phyloP scores from a whole-genome alignment of 2,888 invertebrate species.

The Cephonodes hylas region DNA sequence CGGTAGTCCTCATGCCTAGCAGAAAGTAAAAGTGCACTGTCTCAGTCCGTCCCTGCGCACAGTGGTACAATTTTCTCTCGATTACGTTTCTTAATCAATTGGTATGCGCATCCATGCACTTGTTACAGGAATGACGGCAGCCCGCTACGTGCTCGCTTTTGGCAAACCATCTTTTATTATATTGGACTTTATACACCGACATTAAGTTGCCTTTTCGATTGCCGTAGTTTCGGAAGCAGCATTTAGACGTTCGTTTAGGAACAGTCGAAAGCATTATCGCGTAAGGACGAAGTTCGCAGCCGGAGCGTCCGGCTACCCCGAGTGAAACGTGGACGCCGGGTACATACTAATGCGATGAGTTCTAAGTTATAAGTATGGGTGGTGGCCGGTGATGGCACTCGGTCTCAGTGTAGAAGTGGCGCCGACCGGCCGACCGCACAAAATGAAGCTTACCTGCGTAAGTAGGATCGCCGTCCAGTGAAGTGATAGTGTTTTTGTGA shows the following conservation, averaged over 20 bases:
- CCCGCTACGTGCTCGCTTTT: constrained; percentile 47
- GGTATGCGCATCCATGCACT: constrained; percentile 57
- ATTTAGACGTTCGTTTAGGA: constrained; percentile 52
- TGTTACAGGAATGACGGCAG: constrained; percentile 75
- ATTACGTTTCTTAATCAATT: constrained; percentile 69
- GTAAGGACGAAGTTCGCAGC: constrained; percentile 56
- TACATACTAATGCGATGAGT: constrained; percentile 64
- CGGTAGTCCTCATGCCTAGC: background rate
- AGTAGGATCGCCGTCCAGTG: constrained; percentile 43
- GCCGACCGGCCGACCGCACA: constrained; percentile 59
- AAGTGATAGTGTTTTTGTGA: constrained; percentile 36
- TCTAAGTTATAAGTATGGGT: constrained; percentile 77
- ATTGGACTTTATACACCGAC: constrained; percentile 29
- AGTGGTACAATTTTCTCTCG: constrained; percentile 72
- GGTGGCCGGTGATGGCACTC: constrained; percentile 43
- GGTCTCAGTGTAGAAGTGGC: constrained; percentile 55
- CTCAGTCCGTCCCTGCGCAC: constrained; percentile 43
- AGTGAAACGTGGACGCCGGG: constrained; percentile 65
- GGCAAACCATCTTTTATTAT: constrained; percentile 21
- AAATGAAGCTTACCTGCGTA: constrained; percentile 63
- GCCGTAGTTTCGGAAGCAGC: constrained; percentile 33
- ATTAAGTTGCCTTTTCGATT: constrained; percentile 34
- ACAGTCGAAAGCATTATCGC: constrained; percentile 63
- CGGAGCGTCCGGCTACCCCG: constrained; percentile 60
- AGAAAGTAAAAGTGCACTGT: constrained; percentile 13